Base-by-base conservation (phyloP, 2,113 vertebrate genomes). In the Ammospiza nelsoni region DNA sequence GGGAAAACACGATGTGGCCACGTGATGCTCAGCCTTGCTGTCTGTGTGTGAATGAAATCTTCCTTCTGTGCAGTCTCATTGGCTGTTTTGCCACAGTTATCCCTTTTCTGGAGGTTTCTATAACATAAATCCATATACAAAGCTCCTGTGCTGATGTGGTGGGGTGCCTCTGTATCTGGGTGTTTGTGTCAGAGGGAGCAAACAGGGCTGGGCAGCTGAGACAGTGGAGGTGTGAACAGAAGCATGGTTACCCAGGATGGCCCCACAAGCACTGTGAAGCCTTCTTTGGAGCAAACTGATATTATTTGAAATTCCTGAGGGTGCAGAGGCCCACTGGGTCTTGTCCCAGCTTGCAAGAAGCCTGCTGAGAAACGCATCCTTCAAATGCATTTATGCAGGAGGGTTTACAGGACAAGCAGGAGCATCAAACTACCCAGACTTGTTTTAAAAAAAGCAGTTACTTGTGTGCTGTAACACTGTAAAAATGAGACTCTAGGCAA, bases 271-370 rank as follows among this genome's bases (percentile, higher is more conserved):
- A 23, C 25, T 76, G n/a, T 27, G 59, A 69, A 89, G 25, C 27
- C 24, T 63, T 77, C 49, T 77, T 67, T 86, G 33, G n/a, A 89
- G 43, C 9, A 67, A 91, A 55, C 8, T 52, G 28, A 33, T 77
- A 43, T 83, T 87, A 58, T 86, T 21, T 85, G 57, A 65, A 86
- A 87, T 75, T 86, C 61, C 79, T 77, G 59, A 74, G 51, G 46
- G 37, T 41, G 39, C 73, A 86, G 14, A 72, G 69, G 39, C 52
- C 57, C 68, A 72, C 35, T 16, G 2, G 41, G 44, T 44, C 92
- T 88, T 94, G 90, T 94, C 79, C 31, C 62, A 94, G 65, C 91
- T 94, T 91, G 79, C 9, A 12, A 61, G 29, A 28, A 10, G 11
- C 2, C 39, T 80, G 46, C 82, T 88, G 55, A 87, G 76, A 80